A percentile compares a stretch with the other conserved stretches of the same genome.
phyloP scores from a whole-genome alignment of 2,797 vertebrate genomes.

The Merluccius polli region DNA sequence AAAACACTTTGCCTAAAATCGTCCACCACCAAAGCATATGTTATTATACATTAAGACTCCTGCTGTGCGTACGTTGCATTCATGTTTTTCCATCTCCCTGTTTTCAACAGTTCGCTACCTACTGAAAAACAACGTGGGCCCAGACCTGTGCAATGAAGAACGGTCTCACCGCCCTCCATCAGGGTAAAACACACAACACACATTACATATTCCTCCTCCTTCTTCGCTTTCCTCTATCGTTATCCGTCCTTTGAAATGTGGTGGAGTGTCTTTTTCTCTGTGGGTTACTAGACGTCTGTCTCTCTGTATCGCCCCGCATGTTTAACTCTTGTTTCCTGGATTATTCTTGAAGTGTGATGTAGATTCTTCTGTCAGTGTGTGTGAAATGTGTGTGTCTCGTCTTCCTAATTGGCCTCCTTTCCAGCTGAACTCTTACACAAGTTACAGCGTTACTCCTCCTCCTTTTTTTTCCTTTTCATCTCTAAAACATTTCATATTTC shows the following conservation, averaged over 20 bases:
- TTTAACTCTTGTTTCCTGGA: neutral
- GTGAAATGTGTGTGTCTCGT: neutral
- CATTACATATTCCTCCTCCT: no score
- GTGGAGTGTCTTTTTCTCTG: neutral
- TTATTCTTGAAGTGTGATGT: neutral
- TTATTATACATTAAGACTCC: neutral
- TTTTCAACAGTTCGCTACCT: conserved; percentile 84
- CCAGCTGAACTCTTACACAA: neutral
- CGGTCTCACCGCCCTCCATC: conserved; percentile 93
- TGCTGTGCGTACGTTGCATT: conserved; percentile 12
- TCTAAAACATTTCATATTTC: neutral
- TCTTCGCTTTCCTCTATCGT: neutral
- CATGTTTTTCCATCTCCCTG: conserved; percentile 10
- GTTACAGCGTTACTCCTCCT: no score
- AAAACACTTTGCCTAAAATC: no score
- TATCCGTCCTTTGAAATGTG: neutral
- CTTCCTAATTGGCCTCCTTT: neutral
- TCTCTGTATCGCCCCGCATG: neutral
- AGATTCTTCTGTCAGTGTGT: neutral
- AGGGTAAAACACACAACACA: conserved; percentile 76
- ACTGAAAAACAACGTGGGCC: conserved; percentile 91
- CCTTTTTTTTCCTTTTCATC: no score
- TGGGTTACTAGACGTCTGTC: neutral
- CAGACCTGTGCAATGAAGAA: conserved; percentile 97
- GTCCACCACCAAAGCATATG: neutral